Evolutionary conservation across 2,113 vertebrate genomes (phyloP), one percentile per base, ranked within the genome.

Genomic region (Spermophilus dauricus): DNA sequence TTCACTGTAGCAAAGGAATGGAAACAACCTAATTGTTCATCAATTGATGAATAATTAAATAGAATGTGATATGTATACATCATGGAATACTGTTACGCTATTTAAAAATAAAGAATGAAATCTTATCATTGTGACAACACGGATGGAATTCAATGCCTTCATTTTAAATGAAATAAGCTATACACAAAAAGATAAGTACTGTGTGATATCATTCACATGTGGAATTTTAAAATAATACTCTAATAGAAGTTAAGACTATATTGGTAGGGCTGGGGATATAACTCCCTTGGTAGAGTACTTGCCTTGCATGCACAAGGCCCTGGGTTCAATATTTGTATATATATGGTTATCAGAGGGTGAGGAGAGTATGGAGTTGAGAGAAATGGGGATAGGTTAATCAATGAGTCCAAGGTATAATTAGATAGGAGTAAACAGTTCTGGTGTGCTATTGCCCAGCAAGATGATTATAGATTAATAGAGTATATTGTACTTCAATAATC

Each of bases 351-450:
- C 26, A 76, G 78, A 76, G 11, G 26, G 3, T 51, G 4, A 4
- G 6, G 11, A n/a, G 1, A 34, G 13, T 17, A 28, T 9, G 39
- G 22, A 8, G 2, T 70, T 42, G 1, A 0, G 18, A 8, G 26
- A 24, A 13, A n/a, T 12, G 18, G 12, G 30, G 34, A 12, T 8
- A 48, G 12, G 8, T 32, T 30, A 3, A 34, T 56, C 28, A 89
- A 2, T 65, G 34, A 16, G 11, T 67, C n/a, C 42, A 30, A 26
- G 18, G n/a, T 83, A 76, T 17, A 13, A 10, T 13, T n/a, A 94
- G 5, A 2, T 51, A 53, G 30, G 4, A 63, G 4, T 13, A 75
- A 53, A 32, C 11, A 37, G 2, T 63, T 75, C 18, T 65, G 4
- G 20, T 94, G 32, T 75, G 53, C 51, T 58, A n/a, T 14, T 70